Conservation (phyloP, 2,113 vertebrate genomes). For the Furnarius figulus region DNA sequence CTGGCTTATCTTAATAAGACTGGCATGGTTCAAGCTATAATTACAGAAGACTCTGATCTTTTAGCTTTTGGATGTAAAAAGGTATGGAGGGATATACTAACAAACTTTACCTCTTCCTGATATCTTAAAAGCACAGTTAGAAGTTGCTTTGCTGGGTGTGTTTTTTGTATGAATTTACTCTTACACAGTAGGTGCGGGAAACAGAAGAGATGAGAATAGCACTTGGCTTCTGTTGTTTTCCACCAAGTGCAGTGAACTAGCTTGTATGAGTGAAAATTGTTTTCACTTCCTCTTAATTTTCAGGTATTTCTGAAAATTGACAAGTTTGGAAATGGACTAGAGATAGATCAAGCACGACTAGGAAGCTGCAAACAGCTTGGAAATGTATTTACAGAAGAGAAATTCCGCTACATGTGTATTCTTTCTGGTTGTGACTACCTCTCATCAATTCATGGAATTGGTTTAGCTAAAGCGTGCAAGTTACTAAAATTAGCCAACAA, state of each 20-base stretch:
- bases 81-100: conserved; percentile 69
- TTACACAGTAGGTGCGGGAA: neutral
- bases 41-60: conserved; percentile 97
- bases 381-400: conserved; percentile 94
- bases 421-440: conserved; percentile 99
- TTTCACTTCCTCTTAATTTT: conserved; percentile 1
- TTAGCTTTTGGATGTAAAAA: conserved; percentile 97
- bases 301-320: conserved; percentile 99
- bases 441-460: conserved; percentile 92
- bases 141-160: neutral
- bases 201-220: neutral
- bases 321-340: conserved; percentile 91
- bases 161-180: neutral
- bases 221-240: neutral
- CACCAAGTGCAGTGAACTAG: no score
- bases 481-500: conserved; percentile 89
- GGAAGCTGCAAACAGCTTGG: conserved; percentile 91
- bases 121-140: neutral
- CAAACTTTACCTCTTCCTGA: neutral
- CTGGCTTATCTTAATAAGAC: conserved; percentile 90
- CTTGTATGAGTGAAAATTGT: neutral
- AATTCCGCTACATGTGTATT: conserved; percentile 98
- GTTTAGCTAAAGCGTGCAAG: conserved; percentile 94
- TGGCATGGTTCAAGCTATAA: conserved; percentile 89
- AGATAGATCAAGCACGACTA: conserved; percentile 88